These are phyloP conservation scores for Pseudochromis fuscus DNA, from an alignment of 2,797 vertebrate species.

Conservation along the genomic window DNA sequence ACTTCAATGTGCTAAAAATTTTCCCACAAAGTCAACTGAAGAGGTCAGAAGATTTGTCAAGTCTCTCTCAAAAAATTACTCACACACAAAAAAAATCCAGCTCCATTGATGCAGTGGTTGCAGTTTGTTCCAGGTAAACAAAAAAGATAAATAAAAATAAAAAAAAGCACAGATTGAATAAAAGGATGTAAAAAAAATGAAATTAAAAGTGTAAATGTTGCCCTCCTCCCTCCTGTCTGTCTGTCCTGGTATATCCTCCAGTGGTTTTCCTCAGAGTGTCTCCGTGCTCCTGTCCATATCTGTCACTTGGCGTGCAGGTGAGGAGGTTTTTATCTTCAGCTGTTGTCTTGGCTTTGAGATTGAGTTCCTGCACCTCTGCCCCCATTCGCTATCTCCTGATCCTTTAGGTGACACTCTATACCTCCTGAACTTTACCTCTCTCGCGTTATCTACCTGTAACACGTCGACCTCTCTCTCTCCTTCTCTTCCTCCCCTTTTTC, in stretches of 20 bases:
- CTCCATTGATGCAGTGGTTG: not conserved
- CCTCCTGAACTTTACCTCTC: constrained; percentile 73
- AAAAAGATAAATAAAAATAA: not conserved
- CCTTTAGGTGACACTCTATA: constrained; percentile 81
- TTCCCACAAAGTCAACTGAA: not conserved
- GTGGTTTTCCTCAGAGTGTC: constrained; percentile 26
- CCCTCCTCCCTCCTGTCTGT: not conserved
- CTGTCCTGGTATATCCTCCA: constrained; percentile 13
- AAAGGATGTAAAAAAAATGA: constrained; percentile 5
- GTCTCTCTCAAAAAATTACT: not conserved
- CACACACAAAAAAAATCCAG: not conserved
- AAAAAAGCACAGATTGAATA: not conserved
- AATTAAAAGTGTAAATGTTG: not conserved
- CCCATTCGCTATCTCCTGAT: constrained; percentile 63
- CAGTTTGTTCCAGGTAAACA: not conserved
- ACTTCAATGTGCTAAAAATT: constrained; percentile 25
- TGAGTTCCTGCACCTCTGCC: constrained; percentile 75
- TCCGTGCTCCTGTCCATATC: constrained; percentile 35
- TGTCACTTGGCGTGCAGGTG: constrained; percentile 51
- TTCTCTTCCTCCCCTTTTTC: constrained; percentile 51
- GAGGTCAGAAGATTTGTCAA: not conserved
- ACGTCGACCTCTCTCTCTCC: constrained; percentile 55
- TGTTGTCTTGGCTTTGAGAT: constrained; percentile 63
- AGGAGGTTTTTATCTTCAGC: constrained; percentile 77
- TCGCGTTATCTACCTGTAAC: constrained; percentile 71